Evolutionary conservation across 2,888 invertebrate species (phyloP).

Genomic region (Parascotia fuliginaria): DNA sequence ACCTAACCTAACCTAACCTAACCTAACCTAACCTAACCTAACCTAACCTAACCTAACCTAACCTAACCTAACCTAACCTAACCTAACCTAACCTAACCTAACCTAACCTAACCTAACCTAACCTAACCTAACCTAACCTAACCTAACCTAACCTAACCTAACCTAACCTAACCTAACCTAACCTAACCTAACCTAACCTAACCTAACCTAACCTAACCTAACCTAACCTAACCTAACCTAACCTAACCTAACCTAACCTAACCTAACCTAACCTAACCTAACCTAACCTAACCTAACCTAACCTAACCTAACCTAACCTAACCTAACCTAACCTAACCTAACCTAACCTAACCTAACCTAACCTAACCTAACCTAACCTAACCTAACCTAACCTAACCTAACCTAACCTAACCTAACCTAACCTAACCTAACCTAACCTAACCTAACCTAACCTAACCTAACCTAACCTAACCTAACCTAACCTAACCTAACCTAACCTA

Average conservation of each 20-base stretch:
- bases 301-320: conserved; percentile 24
- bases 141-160: conserved; percentile 37
- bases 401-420: conserved; percentile 22
- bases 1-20: conserved; percentile 32
- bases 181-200: conserved; percentile 36
- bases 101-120: conserved; percentile 29
- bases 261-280: conserved; percentile 41
- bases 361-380: conserved; percentile 13
- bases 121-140: conserved; percentile 38
- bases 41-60: conserved; percentile 10
- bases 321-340: conserved; percentile 23
- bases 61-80: conserved; percentile 25
- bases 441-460: conserved; percentile 12
- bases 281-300: conserved; percentile 38
- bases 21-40: conserved; percentile 19
- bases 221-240: conserved; percentile 31
- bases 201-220: conserved; percentile 33
- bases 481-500: conserved; percentile 14
- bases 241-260: conserved; percentile 36
- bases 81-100: conserved; percentile 35
- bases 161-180: conserved; percentile 38
- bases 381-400: conserved; percentile 20
- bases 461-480: conserved; percentile 13
- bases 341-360: conserved; percentile 20
- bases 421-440: conserved; percentile 13